Evolutionary conservation across 2,797 vertebrate species (phyloP).

Genomic region (Botia almorhae): DNA sequence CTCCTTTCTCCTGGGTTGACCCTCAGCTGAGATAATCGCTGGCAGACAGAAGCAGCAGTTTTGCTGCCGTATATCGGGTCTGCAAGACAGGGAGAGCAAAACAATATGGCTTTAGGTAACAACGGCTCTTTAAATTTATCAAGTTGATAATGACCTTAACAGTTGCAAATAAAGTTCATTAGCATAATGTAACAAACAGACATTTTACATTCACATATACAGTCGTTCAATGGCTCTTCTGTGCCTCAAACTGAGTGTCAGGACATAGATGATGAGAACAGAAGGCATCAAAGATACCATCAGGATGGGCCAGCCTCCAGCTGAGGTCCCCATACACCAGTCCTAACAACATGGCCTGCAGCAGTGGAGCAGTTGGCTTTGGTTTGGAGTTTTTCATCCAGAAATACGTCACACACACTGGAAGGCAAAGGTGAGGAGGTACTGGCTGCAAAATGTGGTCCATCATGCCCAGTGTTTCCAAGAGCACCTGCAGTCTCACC

Average conservation of each 20-base stretch:
- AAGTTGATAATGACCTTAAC: background rate
- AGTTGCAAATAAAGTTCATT: background rate
- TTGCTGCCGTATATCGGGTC: slow-evolving; percentile 64
- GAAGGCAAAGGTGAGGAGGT: slow-evolving; percentile 78
- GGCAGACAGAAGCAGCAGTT: slow-evolving; percentile 59
- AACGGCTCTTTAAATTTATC: background rate
- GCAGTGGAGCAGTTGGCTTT: slow-evolving; percentile 73
- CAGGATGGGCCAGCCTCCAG: slow-evolving; percentile 54
- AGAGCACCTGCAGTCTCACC: slow-evolving; percentile 74
- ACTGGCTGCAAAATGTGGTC: slow-evolving; percentile 70
- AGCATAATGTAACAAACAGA: background rate
- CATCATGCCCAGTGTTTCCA: slow-evolving; percentile 81
- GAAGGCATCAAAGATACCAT: slow-evolving; percentile 27
- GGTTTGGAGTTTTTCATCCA: slow-evolving; percentile 81
- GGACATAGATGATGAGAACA: background rate
- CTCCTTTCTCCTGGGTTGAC: slow-evolving; percentile 65
- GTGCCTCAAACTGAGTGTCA: background rate
- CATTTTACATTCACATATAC: background rate
- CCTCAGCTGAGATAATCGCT: slow-evolving; percentile 66
- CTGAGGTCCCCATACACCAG: slow-evolving; percentile 84
- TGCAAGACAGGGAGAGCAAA: slow-evolving; percentile 46
- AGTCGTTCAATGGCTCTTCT: background rate
- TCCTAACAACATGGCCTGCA: slow-evolving; percentile 86
- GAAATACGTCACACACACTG: slow-evolving; percentile 82
- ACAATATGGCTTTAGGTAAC: background rate